Percentiles rank a stretch among this genome's conserved stretches.
Evolutionary conservation across 2,113 vertebrate genomes (phyloP).

Genomic region (Onychorhynchus coronatus): DNA sequence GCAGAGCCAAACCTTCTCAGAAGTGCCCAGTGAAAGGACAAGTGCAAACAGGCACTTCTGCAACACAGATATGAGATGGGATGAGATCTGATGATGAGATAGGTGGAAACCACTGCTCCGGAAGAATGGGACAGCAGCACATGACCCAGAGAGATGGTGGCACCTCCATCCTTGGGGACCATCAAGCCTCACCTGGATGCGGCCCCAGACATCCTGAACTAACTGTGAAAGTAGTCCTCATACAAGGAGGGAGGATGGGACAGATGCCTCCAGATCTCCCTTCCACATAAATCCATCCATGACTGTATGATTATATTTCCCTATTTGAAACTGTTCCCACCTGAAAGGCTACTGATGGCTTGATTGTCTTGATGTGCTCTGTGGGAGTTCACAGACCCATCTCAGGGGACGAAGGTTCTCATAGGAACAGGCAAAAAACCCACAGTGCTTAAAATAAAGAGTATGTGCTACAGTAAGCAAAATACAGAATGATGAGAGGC

Average conservation of each 20-base stretch:
- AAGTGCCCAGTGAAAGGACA: neutral
- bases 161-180: neutral
- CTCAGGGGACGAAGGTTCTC: neutral
- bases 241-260: neutral
- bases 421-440: neutral
- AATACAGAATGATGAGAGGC: neutral
- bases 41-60: neutral
- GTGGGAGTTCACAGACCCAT: neutral
- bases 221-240: neutral
- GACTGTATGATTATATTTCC: neutral
- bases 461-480: neutral
- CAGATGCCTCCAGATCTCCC: neutral
- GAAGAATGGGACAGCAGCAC: neutral
- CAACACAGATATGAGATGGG: neutral
- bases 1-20: neutral
- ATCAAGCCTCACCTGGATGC: neutral
- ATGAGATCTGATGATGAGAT: neutral
- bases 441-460: neutral
- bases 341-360: neutral
- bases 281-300: neutral
- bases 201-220: neutral
- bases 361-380: fast-evolving
- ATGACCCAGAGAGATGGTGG: neutral
- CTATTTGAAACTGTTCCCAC: neutral
- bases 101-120: neutral